A percentile compares a stretch with the other conserved stretches of the same genome.
phyloP scores from a whole-genome alignment of 2,113 vertebrate species.

The Gorilla gorilla region DNA sequence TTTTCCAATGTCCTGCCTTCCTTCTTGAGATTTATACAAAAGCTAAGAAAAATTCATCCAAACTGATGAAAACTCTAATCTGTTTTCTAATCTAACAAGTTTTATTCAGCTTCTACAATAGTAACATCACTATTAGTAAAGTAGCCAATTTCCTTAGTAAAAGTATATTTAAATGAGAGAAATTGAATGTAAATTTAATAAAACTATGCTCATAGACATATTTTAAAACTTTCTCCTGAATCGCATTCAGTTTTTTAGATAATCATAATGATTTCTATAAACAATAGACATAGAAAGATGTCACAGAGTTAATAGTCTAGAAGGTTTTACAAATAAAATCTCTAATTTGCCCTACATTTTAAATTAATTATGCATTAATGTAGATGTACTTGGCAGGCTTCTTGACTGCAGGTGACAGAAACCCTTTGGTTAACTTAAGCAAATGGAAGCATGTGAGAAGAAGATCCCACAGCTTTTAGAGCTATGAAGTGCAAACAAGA shows the following conservation, averaged over 20 bases:
- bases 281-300: neutral
- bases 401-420: neutral
- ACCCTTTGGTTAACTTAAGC: neutral
- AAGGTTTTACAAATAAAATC: neutral
- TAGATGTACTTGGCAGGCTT: neutral
- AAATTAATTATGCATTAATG: neutral
- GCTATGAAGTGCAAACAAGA: neutral
- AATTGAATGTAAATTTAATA: neutral
- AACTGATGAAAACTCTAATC: neutral
- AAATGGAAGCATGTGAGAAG: neutral
- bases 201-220: neutral
- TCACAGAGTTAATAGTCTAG: neutral
- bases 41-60: neutral
- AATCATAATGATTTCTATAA: neutral
- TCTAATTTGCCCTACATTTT: neutral
- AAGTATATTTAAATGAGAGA: constrained; percentile 7
- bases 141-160: neutral
- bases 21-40: neutral
- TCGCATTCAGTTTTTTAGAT: neutral
- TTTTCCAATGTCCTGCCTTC: neutral
- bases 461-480: neutral
- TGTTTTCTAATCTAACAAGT: neutral
- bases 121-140: neutral
- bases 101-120: neutral
- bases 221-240: neutral